Conservation (phyloP, 2,113 vertebrate species). For the Leucosticte australis region DNA sequence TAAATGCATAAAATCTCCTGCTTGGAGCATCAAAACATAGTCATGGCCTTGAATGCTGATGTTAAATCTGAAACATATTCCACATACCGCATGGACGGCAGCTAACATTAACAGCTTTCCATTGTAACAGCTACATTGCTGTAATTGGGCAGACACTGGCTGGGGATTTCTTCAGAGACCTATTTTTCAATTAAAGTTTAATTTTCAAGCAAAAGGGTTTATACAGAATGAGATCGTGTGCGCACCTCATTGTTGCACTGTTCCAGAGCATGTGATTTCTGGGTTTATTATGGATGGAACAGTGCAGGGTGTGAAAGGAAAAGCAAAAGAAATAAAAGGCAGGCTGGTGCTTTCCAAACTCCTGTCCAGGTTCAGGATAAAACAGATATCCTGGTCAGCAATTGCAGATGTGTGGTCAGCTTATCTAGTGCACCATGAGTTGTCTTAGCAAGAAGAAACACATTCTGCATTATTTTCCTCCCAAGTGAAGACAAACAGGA, state of each 20-base stretch:
- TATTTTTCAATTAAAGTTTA: slow-evolving; percentile 49
- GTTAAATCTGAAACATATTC: slow-evolving; percentile 24
- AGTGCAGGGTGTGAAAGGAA: neutral
- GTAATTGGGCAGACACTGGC: neutral
- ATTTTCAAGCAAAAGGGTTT: slow-evolving; percentile 42
- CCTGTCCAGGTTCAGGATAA: neutral
- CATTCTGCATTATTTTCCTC: neutral
- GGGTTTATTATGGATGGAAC: neutral
- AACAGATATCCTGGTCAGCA: neutral
- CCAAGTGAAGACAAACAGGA: neutral
- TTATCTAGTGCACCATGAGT: neutral
- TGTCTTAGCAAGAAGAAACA: neutral
- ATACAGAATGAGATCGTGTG: neutral
- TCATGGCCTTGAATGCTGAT: slow-evolving; percentile 43
- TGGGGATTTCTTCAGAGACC: slow-evolving; percentile 15
- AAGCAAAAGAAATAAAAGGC: neutral
- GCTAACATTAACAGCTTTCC: neutral
- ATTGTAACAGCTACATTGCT: neutral
- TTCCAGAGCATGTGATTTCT: neutral
- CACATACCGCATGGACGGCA: slow-evolving; percentile 8
- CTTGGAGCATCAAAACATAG: slow-evolving; percentile 40
- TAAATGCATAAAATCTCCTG: slow-evolving; percentile 35
- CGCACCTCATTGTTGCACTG: neutral
- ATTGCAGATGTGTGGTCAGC: neutral
- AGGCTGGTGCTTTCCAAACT: neutral